Evolutionary conservation across 2,888 invertebrate species (phyloP), one percentile per base, ranked within the genome.

Genomic region (Dinocampus coccinellae): DNA sequence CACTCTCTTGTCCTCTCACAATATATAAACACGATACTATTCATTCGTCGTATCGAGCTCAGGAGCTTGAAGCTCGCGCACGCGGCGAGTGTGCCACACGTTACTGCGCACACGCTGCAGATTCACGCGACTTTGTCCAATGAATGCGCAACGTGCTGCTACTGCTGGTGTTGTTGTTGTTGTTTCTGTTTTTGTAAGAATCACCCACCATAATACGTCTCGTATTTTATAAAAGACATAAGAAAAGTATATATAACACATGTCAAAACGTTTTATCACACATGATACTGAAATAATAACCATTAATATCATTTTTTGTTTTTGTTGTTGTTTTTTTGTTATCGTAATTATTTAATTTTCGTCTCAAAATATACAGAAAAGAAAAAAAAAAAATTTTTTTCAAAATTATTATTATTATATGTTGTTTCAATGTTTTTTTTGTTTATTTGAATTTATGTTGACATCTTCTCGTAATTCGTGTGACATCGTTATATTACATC

Each of bases 21-120:
- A 34, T 53, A 42, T 29, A 47, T 29, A 61, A 33, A 62, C 53
- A 39, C 57, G 57, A 57, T 67, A 39, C 57, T 67, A 57, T 67
- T 58, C 58, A 57, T 42, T 58, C 22, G 62, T 55, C 65, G 61
- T 70, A 70, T 65, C 36, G 52, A 65, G 24, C 65, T 53, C 47
- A 64, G 33, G 29, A 64, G 39, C 34, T 58, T 26, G 3, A 34
- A 34, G 58, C 58, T 62, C 61, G 39, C 39, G 61, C 61, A 62
- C 61, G 61, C 39, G 61, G 61, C 61, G 61, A 42, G 61, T 62
- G 61, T 62, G 61, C 61, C 61, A 24, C 55, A 52, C 55, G 55
- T 65, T 67, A 67, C 62, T 71, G 71, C 66, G 66, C 71, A 66
- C 71, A 71, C 66, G 71, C 62, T 71, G 71, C 55, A 42, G 62